Evolutionary conservation across 2,888 invertebrate genomes (phyloP).

Genomic region (Napeogenes inachia): DNA sequence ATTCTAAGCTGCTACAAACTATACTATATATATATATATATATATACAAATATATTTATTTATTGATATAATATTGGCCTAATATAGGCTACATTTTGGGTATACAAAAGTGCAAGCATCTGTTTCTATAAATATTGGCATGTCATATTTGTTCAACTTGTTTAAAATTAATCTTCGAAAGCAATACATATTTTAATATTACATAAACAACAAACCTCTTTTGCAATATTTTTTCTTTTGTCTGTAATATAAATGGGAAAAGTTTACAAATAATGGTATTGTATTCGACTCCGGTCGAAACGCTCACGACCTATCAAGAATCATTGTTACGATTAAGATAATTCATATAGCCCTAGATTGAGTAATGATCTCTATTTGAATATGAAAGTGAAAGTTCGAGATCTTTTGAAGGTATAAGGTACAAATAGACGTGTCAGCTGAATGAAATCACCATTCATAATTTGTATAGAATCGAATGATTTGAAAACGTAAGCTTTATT

Average conservation of each 20-base stretch:
- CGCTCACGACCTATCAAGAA: slow-evolving; percentile 24
- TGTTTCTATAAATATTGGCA: too few relatives aligned
- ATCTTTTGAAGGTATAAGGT: slow-evolving; percentile 11
- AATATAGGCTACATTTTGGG: too few relatives aligned
- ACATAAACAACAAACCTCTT: too few relatives aligned
- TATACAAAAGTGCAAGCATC: too few relatives aligned
- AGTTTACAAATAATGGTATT: slow-evolving; percentile 12
- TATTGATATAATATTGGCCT: too few relatives aligned
- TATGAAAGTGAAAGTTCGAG: slow-evolving; percentile 40
- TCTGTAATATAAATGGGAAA: slow-evolving; percentile 9
- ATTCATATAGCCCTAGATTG: slow-evolving; percentile 46
- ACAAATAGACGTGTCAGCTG: neutral
- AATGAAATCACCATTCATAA: neutral
- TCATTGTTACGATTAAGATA: slow-evolving; percentile 33
- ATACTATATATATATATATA: neutral
- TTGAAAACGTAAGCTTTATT: too few relatives aligned
- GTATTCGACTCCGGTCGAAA: slow-evolving; percentile 9
- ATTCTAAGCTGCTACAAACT: neutral
- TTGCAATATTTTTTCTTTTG: neutral
- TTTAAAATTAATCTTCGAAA: too few relatives aligned
- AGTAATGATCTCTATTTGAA: slow-evolving; percentile 33
- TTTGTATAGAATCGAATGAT: neutral
- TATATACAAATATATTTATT: too few relatives aligned
- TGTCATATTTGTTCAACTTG: too few relatives aligned
- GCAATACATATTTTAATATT: too few relatives aligned